phyloP scores from a whole-genome alignment of 2,113 vertebrate species.

The Lepisosteus oculatus region DNA sequence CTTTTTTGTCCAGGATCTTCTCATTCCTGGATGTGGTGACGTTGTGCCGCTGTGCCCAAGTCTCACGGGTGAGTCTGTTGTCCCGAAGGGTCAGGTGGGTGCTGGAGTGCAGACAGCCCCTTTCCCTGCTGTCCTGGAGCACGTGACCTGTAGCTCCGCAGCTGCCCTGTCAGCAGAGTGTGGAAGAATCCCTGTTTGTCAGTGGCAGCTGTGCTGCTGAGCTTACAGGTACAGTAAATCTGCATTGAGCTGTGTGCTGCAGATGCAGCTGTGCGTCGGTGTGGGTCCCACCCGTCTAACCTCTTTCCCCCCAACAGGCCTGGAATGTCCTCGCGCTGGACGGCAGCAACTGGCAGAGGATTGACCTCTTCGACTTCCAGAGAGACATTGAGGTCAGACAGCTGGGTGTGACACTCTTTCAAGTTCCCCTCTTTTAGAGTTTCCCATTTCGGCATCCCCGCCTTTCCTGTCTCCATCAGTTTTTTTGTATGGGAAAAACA shows the following conservation, averaged over 20 bases:
- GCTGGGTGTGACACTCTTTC: not conserved
- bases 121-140: no score
- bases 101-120: no score
- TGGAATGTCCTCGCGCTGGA: conserved; percentile 98
- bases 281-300: no score
- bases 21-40: conserved; percentile 98
- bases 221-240: no score
- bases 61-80: conserved; percentile 87
- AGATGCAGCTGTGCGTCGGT: no score
- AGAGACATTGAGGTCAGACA: conserved; percentile 90
- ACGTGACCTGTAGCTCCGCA: no score
- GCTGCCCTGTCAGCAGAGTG: no score
- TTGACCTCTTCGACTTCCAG: conserved; percentile 98
- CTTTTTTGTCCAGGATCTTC: conserved; percentile 85
- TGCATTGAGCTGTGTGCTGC: no score
- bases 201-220: no score
- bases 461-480: not conserved
- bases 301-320: conserved; percentile 63
- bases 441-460: not conserved
- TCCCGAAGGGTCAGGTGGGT: no score
- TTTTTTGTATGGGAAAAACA: not conserved
- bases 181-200: no score
- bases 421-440: no score
- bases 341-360: conserved; percentile 98
- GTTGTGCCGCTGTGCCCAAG: conserved; percentile 96